Base-by-base conservation (phyloP, 2,113 vertebrate species). In the Eleginops maclovinus region DNA sequence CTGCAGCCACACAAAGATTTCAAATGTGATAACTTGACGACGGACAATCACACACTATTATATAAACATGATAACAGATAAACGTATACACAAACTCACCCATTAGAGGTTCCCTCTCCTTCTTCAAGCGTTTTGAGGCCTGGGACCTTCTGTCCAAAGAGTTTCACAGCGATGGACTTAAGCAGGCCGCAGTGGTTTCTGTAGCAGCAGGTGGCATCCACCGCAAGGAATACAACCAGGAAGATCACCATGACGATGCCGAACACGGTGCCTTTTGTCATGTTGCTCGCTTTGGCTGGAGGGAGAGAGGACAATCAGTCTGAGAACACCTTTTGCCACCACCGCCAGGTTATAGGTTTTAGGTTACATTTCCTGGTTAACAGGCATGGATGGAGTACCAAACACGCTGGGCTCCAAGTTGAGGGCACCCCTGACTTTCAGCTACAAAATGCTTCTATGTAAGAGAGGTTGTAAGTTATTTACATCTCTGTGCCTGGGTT, bases 171-270 rank as follows among this genome's bases (percentile, higher is more conserved):
- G 7, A 96, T 81, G 67, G 86, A 89, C 92, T 95, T 95, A 59
- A 96, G 89, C 40, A 96, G 83, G 14, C 95, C 95, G 3, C 95
- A 94, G 60, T 66, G 92, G 21, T 94, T 95, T 65, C 83, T 94
- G 50, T 94, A 95, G 87, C 94, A 96, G 73, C 95, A 96, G 64
- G 92, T 92, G 53, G 89, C 92, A 44, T 96, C 95, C 5, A 96
- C 92, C 0, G 82, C 89, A 11, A 95, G 44, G 78, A 96, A 86
- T 12, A 95, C 72, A 74, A 94, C 22, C 77, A 96, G 58, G 78
- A 96, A 93, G 71, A 96, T 89, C 59, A 95, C 40, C 66, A 96
- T 84, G 31, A 96, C 89, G 1, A 96, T 93, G 46, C 89, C 94
- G 7, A 90, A 86, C 55, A 96, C 87, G 2, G 72, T 89, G 40